phyloP scores from a whole-genome alignment of 2,113 vertebrate genomes.

The Vidua macroura region DNA sequence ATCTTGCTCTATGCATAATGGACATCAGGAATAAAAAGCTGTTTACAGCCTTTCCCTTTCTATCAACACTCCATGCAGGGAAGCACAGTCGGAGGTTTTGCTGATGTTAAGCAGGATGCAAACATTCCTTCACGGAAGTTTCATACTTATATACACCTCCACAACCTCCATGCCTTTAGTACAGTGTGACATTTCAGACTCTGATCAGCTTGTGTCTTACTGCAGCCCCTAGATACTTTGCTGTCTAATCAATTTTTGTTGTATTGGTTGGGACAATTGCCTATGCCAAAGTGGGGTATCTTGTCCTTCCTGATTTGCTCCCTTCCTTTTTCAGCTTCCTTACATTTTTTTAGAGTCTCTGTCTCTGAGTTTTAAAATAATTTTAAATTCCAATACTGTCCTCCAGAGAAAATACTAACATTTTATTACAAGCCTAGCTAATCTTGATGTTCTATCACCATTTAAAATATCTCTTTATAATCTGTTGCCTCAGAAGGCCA shows the following conservation, averaged over 20 bases:
- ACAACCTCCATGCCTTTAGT: neutral
- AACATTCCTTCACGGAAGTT: neutral
- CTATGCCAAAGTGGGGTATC: neutral
- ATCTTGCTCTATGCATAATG: neutral
- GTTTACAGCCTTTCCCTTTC: neutral
- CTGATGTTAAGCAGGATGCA: neutral
- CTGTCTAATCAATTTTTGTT: neutral
- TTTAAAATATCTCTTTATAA: neutral
- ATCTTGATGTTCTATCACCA: neutral
- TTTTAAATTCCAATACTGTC: neutral
- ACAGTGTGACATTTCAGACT: neutral
- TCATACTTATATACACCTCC: neutral
- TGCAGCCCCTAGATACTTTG: neutral
- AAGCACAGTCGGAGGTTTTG: neutral
- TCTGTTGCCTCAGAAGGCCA: neutral
- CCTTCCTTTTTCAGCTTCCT: neutral
- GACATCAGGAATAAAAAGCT: neutral
- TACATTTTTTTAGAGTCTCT: neutral
- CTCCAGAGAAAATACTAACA: neutral
- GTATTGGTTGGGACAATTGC: neutral
- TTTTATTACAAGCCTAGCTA: neutral
- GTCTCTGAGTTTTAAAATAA: neutral
- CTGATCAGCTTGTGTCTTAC: neutral
- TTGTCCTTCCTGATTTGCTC: neutral
- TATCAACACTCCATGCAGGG: neutral